Evolutionary conservation across 2,113 vertebrate genomes (phyloP), one percentile per base, ranked within the genome.

Genomic region (Scalopus aquaticus): DNA sequence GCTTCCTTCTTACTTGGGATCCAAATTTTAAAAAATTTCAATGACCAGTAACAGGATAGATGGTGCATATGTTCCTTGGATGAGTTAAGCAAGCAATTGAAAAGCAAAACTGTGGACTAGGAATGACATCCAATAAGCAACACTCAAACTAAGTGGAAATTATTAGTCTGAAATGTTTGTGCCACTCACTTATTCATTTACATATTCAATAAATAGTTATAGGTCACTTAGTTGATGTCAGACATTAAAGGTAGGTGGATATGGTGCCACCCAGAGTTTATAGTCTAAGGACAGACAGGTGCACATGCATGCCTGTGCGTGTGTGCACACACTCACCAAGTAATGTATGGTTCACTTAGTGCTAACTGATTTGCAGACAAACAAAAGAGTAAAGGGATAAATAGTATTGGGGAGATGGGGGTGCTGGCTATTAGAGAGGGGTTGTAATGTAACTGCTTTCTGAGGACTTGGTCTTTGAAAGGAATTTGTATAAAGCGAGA

Each of bases 1-100:
- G 19, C 22, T 95, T 83, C 9, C 22, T 87, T 90, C 11, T 35
- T 62, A 60, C 35, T 10, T 54, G 19, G 12, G 26, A 5, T 56
- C 4, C 42, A 46, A 42, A 85, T 84, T 28, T 88, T 62, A n/a
- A 80, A 93, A 24, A 42, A 13, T 93, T 91, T 84, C 10, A 28
- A 93, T 92, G 32, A 22, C 4, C 10, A 54, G 1, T 51, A 24
- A 78, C 26, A 93, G 42, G 16, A 77, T 17, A 91, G 30, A 89
- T 90, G 9, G 16, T 6, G 20, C 60, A 19, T 6, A 39, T 72
- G 56, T 81, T 79, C 16, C 19, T 73, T 39, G 5, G 58, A 28
- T 35, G 1, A 60, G 26, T 22, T 73, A 82, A 80, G 3, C 12
- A 69, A 96, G 9, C 6, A 85, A 79, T 17, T 69, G 24, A 9